A percentile compares a stretch with the other conserved stretches of the same genome.
Evolutionary conservation across 1,140 invertebrate genomes (phyloP).

Genomic region (Eueides isabella): DNA sequence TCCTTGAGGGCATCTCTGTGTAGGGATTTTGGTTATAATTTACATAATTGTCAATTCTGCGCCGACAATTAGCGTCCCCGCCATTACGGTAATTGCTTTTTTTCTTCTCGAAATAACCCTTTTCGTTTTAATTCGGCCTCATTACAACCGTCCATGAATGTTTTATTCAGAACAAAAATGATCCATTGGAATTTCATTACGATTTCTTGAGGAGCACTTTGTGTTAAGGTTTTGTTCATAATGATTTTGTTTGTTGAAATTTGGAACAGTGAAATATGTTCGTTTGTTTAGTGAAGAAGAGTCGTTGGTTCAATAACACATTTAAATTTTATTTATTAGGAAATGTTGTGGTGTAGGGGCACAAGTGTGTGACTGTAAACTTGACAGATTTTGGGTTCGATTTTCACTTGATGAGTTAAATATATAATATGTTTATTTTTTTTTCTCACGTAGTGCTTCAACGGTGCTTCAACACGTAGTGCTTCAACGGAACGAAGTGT

Average conservation of each 20-base stretch:
- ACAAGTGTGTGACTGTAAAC: no score
- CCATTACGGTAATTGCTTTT: conserved; percentile 58
- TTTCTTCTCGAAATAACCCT: conserved; percentile 45
- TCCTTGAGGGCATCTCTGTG: not conserved
- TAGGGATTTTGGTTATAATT: conserved; percentile 11
- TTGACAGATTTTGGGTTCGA: no score
- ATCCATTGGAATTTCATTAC: conserved; percentile 39
- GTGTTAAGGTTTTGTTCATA: not conserved
- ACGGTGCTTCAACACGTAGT: no score
- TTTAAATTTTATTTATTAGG: no score
- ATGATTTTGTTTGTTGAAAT: conserved; percentile 1
- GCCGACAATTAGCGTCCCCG: conserved; percentile 26
- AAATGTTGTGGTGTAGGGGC: no score
- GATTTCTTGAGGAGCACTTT: conserved; percentile 25
- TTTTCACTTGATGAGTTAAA: no score
- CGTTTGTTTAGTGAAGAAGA: not conserved
- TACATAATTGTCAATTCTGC: conserved; percentile 40
- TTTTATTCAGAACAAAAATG: conserved; percentile 45
- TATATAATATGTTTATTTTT: no score
- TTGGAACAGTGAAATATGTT: not conserved
- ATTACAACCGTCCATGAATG: conserved; percentile 55
- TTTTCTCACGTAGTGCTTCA: no score
- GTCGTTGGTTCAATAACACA: no score
- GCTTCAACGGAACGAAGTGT: no score
- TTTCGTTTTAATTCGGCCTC: conserved; percentile 47